Evolutionary conservation across 2,797 vertebrate species (phyloP), one percentile per base, ranked within the genome.

Genomic region (Sandelia bainsii): DNA sequence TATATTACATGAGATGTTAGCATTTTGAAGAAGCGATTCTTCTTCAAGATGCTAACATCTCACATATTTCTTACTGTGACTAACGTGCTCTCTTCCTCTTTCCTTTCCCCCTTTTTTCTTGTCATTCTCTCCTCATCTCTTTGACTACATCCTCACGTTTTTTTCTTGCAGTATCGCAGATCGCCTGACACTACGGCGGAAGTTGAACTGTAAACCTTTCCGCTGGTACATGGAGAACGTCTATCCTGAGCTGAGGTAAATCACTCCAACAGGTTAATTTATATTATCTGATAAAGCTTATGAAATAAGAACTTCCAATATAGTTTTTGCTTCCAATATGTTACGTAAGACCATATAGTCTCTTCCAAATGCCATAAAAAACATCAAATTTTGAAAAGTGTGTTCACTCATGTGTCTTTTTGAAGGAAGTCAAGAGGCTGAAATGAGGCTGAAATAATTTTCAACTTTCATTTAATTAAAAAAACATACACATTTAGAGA

Each of bases 221-320:
- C 96, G 96, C 73, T 99, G 98, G 98, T 99, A 99, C 84, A 95
- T 99, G 91, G 96, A 99, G 91, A 99, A 97, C 3, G 95, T 99
- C 67, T 99, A 99, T 70, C 97, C 98, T 0, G 98, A 99, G 87
- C 97, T 99, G 87, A 97, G 96, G 98, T 99, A 91, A 93, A 93
- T 95, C 52, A 3, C 45, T 8, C 6, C 13, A 42, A 16, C 40
- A 6, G 29, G 29, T 32, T 32, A 6, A 32, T 32, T 4, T 53
- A 29, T 37, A 8, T n/a, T 32, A 32, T 6, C 27, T 46, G 2
- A 45, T 17, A 6, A 32, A 7, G 29, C 7, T 6, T 32, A 7
- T 32, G 27, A 8, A 32, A 32, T 32, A 8, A 32, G 29, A 32
- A 6, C 29, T 32, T 32, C 29, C 8, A 32, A 8, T 32, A 32